Conservation (phyloP, 1,140 invertebrate genomes). For the Mercenaria mercenaria region DNA sequence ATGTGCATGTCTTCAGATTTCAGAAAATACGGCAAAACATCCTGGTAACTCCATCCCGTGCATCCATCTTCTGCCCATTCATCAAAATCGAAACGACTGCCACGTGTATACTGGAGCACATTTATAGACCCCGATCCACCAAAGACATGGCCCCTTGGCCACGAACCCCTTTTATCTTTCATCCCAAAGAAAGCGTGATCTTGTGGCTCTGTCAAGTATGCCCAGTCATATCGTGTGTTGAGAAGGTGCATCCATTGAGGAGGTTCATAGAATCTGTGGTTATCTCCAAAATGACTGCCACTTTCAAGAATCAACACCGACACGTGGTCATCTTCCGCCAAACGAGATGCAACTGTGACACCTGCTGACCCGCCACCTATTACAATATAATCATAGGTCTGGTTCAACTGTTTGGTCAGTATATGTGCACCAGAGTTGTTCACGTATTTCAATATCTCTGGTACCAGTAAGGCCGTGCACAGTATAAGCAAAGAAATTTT, state of each 20-base stretch:
- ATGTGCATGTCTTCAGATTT: conserved; percentile 55
- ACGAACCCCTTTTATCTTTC: conserved; percentile 76
- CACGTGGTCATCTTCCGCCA: conserved; percentile 91
- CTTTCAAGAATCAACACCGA: conserved; percentile 95
- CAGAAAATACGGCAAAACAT: conserved; percentile 64
- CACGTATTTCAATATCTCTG: background rate
- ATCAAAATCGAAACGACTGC: conserved; percentile 96
- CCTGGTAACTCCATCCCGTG: conserved; percentile 56
- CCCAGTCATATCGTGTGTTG: conserved; percentile 91
- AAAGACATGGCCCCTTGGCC: conserved; percentile 91
- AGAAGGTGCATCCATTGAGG: conserved; percentile 29
- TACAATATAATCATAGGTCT: conserved; percentile 36
- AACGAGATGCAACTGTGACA: conserved; percentile 95
- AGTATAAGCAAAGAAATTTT: background rate
- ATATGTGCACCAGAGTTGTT: background rate
- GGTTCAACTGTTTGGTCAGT: background rate
- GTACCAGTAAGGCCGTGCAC: background rate
- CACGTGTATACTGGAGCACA: conserved; percentile 91
- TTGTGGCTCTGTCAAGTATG: conserved; percentile 96
- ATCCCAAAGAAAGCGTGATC: conserved; percentile 93
- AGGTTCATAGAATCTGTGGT: conserved; percentile 89
- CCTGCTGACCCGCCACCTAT: conserved; percentile 98
- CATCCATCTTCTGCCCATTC: conserved; percentile 87
- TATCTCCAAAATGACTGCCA: conserved; percentile 95
- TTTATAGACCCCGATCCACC: conserved; percentile 41